phyloP scores from a whole-genome alignment of 2,888 invertebrate species.

The Alitta virens region DNA sequence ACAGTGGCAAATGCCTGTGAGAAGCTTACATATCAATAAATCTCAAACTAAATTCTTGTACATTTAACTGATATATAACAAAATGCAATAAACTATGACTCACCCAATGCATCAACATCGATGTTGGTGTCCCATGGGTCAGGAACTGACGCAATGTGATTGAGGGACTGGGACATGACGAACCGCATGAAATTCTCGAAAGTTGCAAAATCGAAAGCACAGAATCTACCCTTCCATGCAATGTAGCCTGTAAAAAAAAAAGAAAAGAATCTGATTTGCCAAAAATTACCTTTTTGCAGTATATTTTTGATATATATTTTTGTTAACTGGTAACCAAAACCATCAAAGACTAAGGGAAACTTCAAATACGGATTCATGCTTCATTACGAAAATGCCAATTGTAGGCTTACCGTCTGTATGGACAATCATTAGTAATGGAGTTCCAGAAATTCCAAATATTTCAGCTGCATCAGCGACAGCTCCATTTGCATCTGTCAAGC shows the following conservation, averaged over 20 bases:
- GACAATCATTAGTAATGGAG: slow-evolving; percentile 53
- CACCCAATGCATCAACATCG: slow-evolving; percentile 20
- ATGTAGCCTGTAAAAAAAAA: slow-evolving; percentile 44
- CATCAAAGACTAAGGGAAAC: no score
- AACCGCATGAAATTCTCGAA: slow-evolving; percentile 50
- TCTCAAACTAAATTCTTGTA: no score
- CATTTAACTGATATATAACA: no score
- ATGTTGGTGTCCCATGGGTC: slow-evolving; percentile 27
- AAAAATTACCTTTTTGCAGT: no score
- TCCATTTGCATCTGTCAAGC: neutral
- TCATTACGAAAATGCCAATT: no score
- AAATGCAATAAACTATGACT: no score
- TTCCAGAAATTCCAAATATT: slow-evolving; percentile 51
- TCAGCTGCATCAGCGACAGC: slow-evolving; percentile 40
- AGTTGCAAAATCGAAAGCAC: slow-evolving; percentile 47
- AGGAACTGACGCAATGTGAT: neutral
- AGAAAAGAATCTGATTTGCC: no score
- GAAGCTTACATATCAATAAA: no score
- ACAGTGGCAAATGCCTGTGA: no score
- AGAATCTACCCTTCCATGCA: slow-evolving; percentile 55
- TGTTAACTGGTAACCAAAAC: no score
- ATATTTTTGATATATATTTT: no score
- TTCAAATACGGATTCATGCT: no score
- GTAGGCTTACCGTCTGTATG: slow-evolving; percentile 52
- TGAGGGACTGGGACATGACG: slow-evolving; percentile 35